A percentile compares a stretch with the other conserved stretches of the same genome.
Conservation (phyloP, 1,140 invertebrate genomes). For the Probaryconus sp. region DNA sequence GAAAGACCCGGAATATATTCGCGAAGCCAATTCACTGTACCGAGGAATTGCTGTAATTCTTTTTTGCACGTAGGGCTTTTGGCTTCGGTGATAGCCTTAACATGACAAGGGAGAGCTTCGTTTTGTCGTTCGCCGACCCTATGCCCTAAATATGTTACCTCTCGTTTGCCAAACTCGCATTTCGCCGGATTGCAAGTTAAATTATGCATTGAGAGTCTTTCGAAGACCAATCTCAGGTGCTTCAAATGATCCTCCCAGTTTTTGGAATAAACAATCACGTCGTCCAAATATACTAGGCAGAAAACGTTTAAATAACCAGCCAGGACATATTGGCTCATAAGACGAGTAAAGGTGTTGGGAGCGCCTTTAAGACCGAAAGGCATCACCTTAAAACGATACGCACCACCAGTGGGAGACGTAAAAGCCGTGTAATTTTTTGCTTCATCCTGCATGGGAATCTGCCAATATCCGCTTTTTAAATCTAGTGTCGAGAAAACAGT, state of each 20-base stretch:
- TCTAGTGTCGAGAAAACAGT: slow-evolving; percentile 63
- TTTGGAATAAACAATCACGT: slow-evolving; percentile 54
- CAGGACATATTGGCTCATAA: slow-evolving; percentile 49
- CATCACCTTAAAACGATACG: no score
- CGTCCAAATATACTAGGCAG: slow-evolving; percentile 64
- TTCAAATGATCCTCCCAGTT: slow-evolving; percentile 56
- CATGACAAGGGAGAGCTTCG: slow-evolving; percentile 26
- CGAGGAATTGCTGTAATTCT: no score
- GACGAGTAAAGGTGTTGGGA: slow-evolving; percentile 42
- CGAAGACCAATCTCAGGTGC: slow-evolving; percentile 48
- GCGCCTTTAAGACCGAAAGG: no score
- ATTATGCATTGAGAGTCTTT: slow-evolving; percentile 36
- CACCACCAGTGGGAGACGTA: slow-evolving; percentile 59
- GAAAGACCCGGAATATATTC: no score
- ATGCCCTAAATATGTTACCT: slow-evolving; percentile 63
- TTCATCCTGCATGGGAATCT: slow-evolving; percentile 72
- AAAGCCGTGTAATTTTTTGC: slow-evolving; percentile 73
- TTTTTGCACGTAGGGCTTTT: no score
- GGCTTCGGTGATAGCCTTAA: slow-evolving; percentile 17
- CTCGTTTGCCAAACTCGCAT: slow-evolving; percentile 51
- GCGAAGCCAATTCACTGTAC: no score
- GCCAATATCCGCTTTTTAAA: slow-evolving; percentile 69
- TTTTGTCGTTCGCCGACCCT: no score
- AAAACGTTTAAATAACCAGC: slow-evolving; percentile 42
- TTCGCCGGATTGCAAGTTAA: slow-evolving; percentile 51